These are phyloP conservation scores for Nyctereutes procyonoides DNA, from an alignment of 2,113 vertebrate genomes.

Conservation along the genomic window DNA sequence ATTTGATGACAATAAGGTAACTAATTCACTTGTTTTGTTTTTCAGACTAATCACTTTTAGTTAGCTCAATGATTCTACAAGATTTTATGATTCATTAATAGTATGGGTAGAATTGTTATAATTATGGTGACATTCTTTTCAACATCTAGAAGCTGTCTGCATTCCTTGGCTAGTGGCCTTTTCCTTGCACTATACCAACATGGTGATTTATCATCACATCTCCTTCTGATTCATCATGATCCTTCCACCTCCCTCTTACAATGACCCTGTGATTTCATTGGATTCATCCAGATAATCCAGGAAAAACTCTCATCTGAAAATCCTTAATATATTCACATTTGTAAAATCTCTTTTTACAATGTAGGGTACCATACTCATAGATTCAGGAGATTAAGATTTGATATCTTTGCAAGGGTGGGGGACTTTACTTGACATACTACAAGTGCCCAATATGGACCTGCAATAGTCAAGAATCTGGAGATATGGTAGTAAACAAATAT, in stretches of 20 bases:
- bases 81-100: background rate
- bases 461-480: background rate
- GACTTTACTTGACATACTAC: background rate
- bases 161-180: background rate
- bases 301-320: background rate
- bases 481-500: background rate
- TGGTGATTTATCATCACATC: background rate
- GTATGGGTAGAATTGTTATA: background rate
- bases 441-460: background rate
- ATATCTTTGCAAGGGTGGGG: background rate
- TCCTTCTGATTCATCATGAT: background rate
- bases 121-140: background rate
- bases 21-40: background rate
- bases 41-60: background rate
- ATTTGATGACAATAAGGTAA: background rate
- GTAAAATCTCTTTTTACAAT: background rate
- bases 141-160: background rate
- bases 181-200: background rate
- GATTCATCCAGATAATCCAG: background rate
- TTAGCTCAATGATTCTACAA: background rate
- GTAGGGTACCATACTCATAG: background rate
- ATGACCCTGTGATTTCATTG: background rate
- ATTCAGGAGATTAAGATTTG: background rate
- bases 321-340: background rate
- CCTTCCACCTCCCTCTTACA: background rate